A percentile compares a stretch with the other conserved stretches of the same genome.
phyloP scores from a whole-genome alignment of 2,113 vertebrate species.

The Phocoena sinus region DNA sequence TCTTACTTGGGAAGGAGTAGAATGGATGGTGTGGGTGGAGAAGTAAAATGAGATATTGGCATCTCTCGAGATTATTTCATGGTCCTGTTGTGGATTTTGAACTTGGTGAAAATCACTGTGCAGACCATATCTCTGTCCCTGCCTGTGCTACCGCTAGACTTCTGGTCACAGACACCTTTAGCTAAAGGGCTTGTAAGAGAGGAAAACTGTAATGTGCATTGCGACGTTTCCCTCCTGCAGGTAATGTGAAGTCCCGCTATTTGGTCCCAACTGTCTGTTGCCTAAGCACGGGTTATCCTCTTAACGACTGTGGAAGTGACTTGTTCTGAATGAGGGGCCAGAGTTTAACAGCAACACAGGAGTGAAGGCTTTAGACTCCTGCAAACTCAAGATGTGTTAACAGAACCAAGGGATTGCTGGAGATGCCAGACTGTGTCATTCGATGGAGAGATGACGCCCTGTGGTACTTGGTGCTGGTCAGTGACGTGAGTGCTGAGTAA shows the following conservation, averaged over 20 bases:
- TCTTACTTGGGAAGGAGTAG: not conserved
- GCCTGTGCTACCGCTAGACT: not conserved
- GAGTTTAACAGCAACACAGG: not conserved
- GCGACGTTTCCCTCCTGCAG: not conserved
- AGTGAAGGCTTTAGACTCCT: not conserved
- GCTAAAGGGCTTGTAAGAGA: not conserved
- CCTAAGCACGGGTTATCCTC: not conserved
- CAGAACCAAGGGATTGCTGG: not conserved
- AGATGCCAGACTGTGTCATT: not conserved
- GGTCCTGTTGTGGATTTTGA: not conserved
- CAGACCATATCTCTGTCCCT: not conserved
- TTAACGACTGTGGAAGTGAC: not conserved
- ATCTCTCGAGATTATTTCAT: not conserved
- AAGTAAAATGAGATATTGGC: not conserved
- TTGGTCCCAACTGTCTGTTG: not conserved
- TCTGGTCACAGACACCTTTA: not conserved
- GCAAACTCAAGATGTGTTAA: not conserved
- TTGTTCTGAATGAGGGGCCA: not conserved
- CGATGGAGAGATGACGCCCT: accelerated
- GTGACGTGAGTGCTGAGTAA: not conserved
- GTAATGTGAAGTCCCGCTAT: not conserved
- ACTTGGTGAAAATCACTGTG: not conserved
- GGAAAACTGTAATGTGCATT: not conserved
- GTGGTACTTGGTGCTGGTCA: accelerated
- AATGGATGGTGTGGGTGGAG: not conserved